Percentiles rank a stretch among this genome's conserved stretches.
Conservation (phyloP, 2,888 invertebrate species). For the Dolomedes plantarius region DNA sequence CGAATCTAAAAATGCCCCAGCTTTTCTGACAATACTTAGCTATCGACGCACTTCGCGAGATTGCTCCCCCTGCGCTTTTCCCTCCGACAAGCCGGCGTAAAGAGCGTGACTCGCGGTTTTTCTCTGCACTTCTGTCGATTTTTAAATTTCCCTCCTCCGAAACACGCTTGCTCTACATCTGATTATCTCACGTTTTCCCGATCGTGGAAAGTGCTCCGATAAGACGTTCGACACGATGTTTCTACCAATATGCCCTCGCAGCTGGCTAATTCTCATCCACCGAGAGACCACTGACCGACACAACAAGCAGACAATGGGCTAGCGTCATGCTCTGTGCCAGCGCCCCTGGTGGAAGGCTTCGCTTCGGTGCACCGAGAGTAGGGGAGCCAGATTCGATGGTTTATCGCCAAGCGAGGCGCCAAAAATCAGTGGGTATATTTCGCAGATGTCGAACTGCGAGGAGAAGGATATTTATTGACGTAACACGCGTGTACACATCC, state of each 20-base stretch:
- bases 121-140: neutral
- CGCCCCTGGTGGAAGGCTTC: slow-evolving; percentile 61
- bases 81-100: too few relatives aligned
- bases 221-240: neutral
- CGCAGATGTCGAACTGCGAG: too few relatives aligned
- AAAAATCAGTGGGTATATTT: neutral
- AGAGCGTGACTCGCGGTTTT: neutral
- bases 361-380: slow-evolving; percentile 43
- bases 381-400: neutral
- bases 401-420: neutral
- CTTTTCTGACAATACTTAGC: too few relatives aligned
- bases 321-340: slow-evolving; percentile 40
- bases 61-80: too few relatives aligned
- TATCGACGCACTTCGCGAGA: too few relatives aligned
- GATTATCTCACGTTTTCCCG: neutral
- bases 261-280: neutral
- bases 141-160: neutral
- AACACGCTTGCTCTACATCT: neutral
- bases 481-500: too few relatives aligned
- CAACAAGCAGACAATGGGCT: slow-evolving; percentile 27
- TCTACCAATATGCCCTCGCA: neutral
- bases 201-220: neutral
- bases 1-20: too few relatives aligned
- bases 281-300: slow-evolving; percentile 48
- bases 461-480: too few relatives aligned